Evolutionary conservation across 2,797 vertebrate species (phyloP), one percentile per base, ranked within the genome.

Genomic region (Xerus rutilus): DNA sequence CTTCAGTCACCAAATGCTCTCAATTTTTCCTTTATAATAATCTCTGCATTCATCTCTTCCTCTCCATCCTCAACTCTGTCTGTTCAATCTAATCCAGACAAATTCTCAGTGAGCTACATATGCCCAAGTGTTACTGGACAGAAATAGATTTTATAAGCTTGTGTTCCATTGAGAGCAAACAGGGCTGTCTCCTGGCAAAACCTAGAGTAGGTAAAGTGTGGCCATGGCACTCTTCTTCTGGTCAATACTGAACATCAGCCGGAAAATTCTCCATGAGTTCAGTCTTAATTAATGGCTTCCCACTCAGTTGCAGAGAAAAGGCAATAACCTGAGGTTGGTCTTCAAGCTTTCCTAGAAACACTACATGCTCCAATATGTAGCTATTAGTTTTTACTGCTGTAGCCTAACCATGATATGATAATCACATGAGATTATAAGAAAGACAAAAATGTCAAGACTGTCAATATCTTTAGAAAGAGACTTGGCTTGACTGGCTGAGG

Each of bases 141-240:
- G 69, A 95, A 97, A 91, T 88, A 93, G 82, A 23, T 88, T 95
- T 97, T 94, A 95, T 67, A 89, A 96, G 91, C 88, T 72, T 90
- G 28, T 64, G 43, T 73, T 90, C 89, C 73, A 57, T 54, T 94
- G 78, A 73, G 23, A 97, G 91, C 93, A 92, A 96, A 95, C 74
- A 86, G 79, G 70, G 32, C 69, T 92, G 47, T 62, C 43, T 17
- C 54, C 59, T 90, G 87, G 95, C 43, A 93, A 95, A 76, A 73
- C 18, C 35, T 57, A 35, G 81, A 87, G 78, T 77, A 88, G 83
- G 82, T 76, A 72, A 94, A 76, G 67, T 64, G 88, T 91, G 89
- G 67, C 89, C 86, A 25, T 69, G 88, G 35, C 49, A 49, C 25
- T 25, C 76, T 20, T 73, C 43, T 93, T 94, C 93, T 78, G 78